Conservation (phyloP, 2,797 vertebrate genomes). For the Alcedo quadribrachys region DNA sequence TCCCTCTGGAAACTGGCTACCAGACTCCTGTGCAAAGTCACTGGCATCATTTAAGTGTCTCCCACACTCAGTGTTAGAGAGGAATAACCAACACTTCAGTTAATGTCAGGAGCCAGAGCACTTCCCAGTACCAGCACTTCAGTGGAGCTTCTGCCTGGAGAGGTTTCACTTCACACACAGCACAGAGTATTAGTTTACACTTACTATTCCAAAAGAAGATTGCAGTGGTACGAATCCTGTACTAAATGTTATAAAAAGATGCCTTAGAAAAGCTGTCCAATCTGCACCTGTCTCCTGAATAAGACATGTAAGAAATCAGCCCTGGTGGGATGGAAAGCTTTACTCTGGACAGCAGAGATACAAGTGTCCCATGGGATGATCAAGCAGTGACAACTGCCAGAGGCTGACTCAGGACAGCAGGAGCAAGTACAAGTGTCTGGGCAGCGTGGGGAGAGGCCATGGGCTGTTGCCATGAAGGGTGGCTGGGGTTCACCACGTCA, state of each 20-base stretch:
- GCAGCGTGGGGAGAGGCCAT: not conserved
- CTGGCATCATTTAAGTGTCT: not conserved
- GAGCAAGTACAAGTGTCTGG: not conserved
- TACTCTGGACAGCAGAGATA: not conserved
- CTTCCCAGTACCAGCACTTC: not conserved
- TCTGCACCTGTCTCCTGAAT: not conserved
- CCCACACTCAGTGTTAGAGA: not conserved
- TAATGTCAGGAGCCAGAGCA: not conserved
- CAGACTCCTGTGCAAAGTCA: not conserved
- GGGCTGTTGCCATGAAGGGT: fast-evolving
- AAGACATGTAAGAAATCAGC: not conserved
- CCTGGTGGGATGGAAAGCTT: not conserved
- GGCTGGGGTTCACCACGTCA: not conserved
- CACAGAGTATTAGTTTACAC: not conserved
- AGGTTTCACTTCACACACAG: not conserved
- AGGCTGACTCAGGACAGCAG: not conserved
- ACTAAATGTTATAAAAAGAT: not conserved
- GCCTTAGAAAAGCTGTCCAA: not conserved
- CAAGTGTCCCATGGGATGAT: not conserved
- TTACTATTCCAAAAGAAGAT: not conserved
- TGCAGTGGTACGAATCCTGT: not conserved
- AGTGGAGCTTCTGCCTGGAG: not conserved
- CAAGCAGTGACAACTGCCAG: not conserved
- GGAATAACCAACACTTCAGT: not conserved
- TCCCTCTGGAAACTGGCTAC: not conserved